Evolutionary conservation across 1,140 invertebrate species (phyloP).

Genomic region (Lethocerus indicus): DNA sequence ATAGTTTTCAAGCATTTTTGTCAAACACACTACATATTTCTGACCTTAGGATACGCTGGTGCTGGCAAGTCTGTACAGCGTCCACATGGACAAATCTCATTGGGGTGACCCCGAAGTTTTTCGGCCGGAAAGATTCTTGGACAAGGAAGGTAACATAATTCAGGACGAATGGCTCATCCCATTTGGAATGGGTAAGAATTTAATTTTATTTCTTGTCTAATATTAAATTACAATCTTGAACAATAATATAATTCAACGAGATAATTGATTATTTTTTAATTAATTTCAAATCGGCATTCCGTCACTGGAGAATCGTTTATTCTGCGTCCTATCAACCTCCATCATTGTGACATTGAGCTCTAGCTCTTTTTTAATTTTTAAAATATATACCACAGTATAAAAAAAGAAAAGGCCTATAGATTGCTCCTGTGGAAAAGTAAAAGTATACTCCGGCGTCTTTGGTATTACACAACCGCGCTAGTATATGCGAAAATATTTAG

Average conservation of each 20-base stretch:
- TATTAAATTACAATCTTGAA: background rate
- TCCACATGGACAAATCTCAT: constrained; percentile 42
- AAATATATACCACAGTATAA: background rate
- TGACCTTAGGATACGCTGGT: constrained; percentile 40
- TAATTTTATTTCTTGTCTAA: background rate
- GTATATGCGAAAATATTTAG: background rate
- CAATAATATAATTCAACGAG: background rate
- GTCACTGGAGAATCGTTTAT: background rate
- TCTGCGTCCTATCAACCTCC: background rate
- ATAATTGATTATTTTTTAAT: background rate
- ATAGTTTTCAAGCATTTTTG: background rate
- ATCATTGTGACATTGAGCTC: background rate
- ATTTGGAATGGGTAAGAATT: constrained; percentile 45
- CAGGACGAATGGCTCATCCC: constrained; percentile 40
- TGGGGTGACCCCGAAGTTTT: constrained; percentile 55
- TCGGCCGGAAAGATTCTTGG: constrained; percentile 51
- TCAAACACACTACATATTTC: background rate
- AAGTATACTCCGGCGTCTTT: too few species aligned
- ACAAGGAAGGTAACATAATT: constrained; percentile 34
- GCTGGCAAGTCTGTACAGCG: constrained; percentile 43
- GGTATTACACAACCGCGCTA: background rate
- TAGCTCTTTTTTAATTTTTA: background rate
- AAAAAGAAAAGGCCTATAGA: background rate
- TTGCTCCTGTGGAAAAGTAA: too few species aligned
- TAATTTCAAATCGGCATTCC: background rate